Conservation (phyloP, 2,888 invertebrate species). For the Ichneumon xanthorius region DNA sequence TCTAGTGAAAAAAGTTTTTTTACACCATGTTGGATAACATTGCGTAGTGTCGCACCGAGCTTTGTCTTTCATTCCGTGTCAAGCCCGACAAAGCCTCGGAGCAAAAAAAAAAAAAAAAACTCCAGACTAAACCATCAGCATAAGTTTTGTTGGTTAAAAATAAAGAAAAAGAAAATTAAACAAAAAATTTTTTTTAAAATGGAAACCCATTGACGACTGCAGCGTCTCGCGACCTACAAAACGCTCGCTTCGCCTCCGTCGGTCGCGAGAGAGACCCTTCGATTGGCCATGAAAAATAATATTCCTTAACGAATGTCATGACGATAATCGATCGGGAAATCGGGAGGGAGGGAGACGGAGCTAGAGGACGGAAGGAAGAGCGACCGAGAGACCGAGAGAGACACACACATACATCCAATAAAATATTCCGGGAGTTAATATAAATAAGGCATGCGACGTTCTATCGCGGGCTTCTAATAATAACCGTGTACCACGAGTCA, state of each 20-base stretch:
- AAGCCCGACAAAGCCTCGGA: neutral
- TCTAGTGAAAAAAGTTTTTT: neutral
- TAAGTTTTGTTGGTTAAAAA: neutral
- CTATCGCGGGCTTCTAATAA: conserved; percentile 74
- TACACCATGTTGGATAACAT: conserved; percentile 23
- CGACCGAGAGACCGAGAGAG: neutral
- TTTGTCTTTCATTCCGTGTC: neutral
- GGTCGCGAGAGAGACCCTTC: conserved; percentile 4
- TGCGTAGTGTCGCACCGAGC: neutral
- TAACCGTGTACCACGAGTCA: conserved; percentile 73
- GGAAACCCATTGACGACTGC: neutral
- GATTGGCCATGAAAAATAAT: conserved; percentile 7
- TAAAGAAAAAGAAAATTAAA: neutral
- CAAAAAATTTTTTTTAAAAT: neutral
- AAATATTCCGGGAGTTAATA: conserved; percentile 52
- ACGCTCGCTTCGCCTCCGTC: neutral
- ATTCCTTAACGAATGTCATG: conserved; percentile 1
- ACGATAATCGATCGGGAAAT: conserved; percentile 20
- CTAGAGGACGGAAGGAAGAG: neutral
- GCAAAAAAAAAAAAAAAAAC: neutral
- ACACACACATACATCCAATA: neutral
- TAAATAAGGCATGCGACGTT: conserved; percentile 55
- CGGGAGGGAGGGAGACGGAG: neutral
- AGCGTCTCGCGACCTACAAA: conserved; percentile 10
- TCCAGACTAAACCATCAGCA: neutral